phyloP scores from a whole-genome alignment of 1,140 invertebrate genomes.

The Dreissena rostriformis region DNA sequence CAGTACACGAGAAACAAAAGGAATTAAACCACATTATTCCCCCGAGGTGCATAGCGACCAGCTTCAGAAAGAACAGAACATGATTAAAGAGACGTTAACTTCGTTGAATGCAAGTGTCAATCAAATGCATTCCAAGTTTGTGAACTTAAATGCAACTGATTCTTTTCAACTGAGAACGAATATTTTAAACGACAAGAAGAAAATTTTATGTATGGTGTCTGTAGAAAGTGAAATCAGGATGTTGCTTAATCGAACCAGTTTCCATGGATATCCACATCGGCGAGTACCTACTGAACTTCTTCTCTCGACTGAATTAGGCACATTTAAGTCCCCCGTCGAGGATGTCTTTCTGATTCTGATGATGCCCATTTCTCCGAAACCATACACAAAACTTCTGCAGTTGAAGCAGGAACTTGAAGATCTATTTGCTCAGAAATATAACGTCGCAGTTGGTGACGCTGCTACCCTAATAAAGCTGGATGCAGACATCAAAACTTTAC shows the following conservation, averaged over 20 bases:
- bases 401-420: conserved; percentile 12
- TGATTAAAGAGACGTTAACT: conserved; percentile 15
- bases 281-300: conserved; percentile 46
- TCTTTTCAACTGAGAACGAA: background rate
- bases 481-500: conserved; percentile 10
- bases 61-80: conserved; percentile 24
- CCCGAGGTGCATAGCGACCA: conserved; percentile 42
- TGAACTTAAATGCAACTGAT: background rate
- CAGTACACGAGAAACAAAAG: background rate
- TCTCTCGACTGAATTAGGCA: conserved; percentile 12
- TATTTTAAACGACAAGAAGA: conserved; percentile 26
- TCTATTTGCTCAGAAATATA: background rate
- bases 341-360: conserved; percentile 55
- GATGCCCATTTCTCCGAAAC: conserved; percentile 41
- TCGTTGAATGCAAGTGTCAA: conserved; percentile 2
- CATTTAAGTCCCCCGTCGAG: conserved; percentile 41
- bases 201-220: conserved; percentile 14
- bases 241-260: conserved; percentile 32
- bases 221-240: conserved; percentile 46
- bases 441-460: background rate
- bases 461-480: conserved; percentile 2
- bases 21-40: conserved; percentile 23
- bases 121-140: background rate
- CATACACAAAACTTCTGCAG: conserved; percentile 34
- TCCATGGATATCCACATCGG: conserved; percentile 53